These are phyloP conservation scores for Bugulina stolonifera DNA, from an alignment of 2,888 invertebrate species.

Conservation along the genomic window DNA sequence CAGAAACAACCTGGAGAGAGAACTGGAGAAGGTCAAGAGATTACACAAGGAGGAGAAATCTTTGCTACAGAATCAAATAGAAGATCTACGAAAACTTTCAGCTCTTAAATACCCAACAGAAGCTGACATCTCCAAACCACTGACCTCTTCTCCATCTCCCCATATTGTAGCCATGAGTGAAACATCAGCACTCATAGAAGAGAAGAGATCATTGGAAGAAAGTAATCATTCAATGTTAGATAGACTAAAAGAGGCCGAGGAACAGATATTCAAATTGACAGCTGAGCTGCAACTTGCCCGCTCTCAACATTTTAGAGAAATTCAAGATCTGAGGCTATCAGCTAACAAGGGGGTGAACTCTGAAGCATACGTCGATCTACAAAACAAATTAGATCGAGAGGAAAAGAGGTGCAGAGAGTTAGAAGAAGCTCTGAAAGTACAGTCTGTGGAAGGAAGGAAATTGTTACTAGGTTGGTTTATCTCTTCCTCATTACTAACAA, in stretches of 20 bases:
- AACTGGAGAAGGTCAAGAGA: not conserved
- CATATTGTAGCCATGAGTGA: not conserved
- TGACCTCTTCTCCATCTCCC: not conserved
- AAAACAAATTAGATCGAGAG: slow-evolving; percentile 5
- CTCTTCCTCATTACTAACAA: too few relatives aligned
- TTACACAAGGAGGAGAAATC: not conserved
- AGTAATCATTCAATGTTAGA: not conserved
- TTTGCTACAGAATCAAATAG: not conserved
- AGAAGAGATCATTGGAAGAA: not conserved
- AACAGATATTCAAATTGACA: slow-evolving; percentile 3
- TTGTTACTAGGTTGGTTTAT: slow-evolving; percentile 2
- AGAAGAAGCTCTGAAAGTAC: slow-evolving; percentile 14
- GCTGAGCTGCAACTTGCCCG: not conserved
- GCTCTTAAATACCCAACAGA: not conserved
- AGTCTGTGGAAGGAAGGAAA: not conserved
- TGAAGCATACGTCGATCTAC: not conserved
- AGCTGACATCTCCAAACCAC: not conserved
- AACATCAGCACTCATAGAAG: not conserved
- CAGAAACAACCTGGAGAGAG: slow-evolving; percentile 1
- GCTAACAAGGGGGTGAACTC: not conserved
- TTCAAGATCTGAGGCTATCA: not conserved
- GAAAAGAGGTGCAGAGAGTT: slow-evolving; percentile 9
- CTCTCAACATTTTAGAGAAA: slow-evolving; percentile 22
- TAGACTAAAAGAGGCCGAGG: not conserved
- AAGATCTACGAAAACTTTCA: not conserved